Percentiles rank a stretch among this genome's conserved stretches.
Evolutionary conservation across 2,113 vertebrate species (phyloP).

Genomic region (Tachysurus vachellii): DNA sequence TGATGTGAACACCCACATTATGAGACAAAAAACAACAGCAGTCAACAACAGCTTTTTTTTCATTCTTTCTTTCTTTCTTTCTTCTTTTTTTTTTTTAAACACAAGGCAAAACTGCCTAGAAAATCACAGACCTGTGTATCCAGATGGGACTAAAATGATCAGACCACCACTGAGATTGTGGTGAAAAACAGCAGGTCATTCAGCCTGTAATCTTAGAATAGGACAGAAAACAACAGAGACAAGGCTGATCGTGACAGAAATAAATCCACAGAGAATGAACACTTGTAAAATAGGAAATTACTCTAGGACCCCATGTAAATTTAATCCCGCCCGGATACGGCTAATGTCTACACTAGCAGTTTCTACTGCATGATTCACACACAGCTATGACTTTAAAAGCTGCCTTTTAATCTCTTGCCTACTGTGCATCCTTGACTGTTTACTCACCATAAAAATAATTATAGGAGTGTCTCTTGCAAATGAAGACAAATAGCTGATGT

Average conservation of each 20-base stretch:
- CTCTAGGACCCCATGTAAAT: background rate
- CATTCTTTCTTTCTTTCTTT: too few species aligned
- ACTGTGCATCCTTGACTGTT: slow-evolving; percentile 15
- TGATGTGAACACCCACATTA: too few species aligned
- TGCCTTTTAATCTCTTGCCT: slow-evolving; percentile 8
- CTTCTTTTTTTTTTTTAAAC: too few species aligned
- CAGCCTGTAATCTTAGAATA: background rate
- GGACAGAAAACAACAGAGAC: background rate
- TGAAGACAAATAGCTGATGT: slow-evolving; percentile 22
- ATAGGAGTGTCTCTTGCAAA: slow-evolving; percentile 25
- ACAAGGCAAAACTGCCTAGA: too few species aligned
- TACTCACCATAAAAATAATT: slow-evolving; percentile 1
- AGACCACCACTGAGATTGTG: background rate
- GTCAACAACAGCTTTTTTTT: too few species aligned
- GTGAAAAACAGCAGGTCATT: background rate
- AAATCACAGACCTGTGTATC: background rate
- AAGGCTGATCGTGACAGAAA: background rate
- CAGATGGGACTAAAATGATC: background rate
- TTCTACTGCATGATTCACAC: slow-evolving; percentile 18
- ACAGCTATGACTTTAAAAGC: background rate
- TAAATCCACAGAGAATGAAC: background rate
- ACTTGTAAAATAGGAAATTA: slow-evolving; percentile 3
- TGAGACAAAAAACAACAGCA: too few species aligned
- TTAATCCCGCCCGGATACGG: background rate
- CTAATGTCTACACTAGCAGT: slow-evolving; percentile 6